Evolutionary conservation across 1,140 invertebrate species (phyloP), one percentile per base, ranked within the genome.

Genomic region (Pseudomyrmex cubaensis): DNA sequence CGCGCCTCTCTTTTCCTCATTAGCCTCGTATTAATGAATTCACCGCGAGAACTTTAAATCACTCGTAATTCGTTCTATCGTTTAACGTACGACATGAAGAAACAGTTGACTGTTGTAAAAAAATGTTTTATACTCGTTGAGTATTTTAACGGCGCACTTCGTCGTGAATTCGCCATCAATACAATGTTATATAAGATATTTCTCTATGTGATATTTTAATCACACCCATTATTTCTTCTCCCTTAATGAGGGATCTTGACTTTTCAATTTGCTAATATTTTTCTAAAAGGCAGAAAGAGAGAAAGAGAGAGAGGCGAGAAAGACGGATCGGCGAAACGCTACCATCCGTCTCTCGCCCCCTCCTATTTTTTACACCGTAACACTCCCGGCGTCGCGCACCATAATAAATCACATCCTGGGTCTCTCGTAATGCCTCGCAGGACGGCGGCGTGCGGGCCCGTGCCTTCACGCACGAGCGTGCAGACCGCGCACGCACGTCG

Each of bases 381-480:
- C 17, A 44, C 17, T 12, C 15, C 15, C 50, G 15, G 17, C 69
- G 35, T 80, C 48, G 63, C 44, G 52, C 15, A 22, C 54, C 17
- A 20, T 86, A 86, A 87, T 86, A 86, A 87, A 83, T 86, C 85
- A 80, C 82, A 83, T 83, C 73, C 73, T 77, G 70, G 48, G 13
- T 35, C 72, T 35, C 72, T 35, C 10, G 75, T 62, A 82, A 72
- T 52, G 20, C 50, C 56, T 59, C n/a, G 70, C 54, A 56, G 3
- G 50, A 62, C 78, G 54, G n/a, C 25, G 74, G 22, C 56, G 64
- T 64, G 52, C 80, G 56, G 66, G 46, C 69, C 62, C 80, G 56
- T 80, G 64, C 54, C 63, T 87, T 87, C 76, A 91, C 88, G 88
- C 89, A 85, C 84, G 88, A 66, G 62, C 54, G 82, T 85, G 70